Base-by-base conservation (phyloP, 2,888 invertebrate genomes). In the Ctena decussata region DNA sequence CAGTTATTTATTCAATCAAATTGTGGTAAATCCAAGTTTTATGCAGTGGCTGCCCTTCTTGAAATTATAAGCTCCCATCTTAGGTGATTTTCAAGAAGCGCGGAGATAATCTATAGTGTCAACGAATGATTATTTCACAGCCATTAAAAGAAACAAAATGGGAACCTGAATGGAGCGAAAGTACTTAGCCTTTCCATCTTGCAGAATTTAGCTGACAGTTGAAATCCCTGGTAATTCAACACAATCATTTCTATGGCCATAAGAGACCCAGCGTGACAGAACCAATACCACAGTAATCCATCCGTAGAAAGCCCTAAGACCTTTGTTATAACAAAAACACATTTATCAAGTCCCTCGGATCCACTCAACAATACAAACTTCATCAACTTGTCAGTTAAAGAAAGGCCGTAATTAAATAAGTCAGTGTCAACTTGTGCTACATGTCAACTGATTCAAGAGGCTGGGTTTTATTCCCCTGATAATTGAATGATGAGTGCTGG, bases 271-370 rank as follows among this genome's bases (percentile, higher is more conserved):
- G 18, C 35, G 35, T 65, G 65, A 65, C 65, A 65, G 65, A 65
- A 35, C 12, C 65, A 65, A 65, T 65, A 65, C 35, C 18, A 35
- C 21, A 35, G 65, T 65, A 65, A 65, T 65, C 65, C 65, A 65
- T 65, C 65, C 65, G 65, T 30, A 21, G 65, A 65, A 65, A 35
- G 35, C 65, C 65, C 32, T 65, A 65, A 65, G 65, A 65, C 65
- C 65, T 65, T 65, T 65, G 65, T 65, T 65, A 35, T 65, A 65
- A 35, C 32, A 35, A 65, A 65, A 65, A 65, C 65, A 65, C 65
- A 65, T 65, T 65, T 65, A 65, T 65, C 65, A 65, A 65, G 35
- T 65, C 65, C 65, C 65, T 35, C 18, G 65, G 65, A 65, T 65
- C 35, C 35, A 18, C 18, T 65, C 65, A 35, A 35, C 65, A 65